phyloP scores from a whole-genome alignment of 2,797 vertebrate genomes.

The Syngnathus acus region DNA sequence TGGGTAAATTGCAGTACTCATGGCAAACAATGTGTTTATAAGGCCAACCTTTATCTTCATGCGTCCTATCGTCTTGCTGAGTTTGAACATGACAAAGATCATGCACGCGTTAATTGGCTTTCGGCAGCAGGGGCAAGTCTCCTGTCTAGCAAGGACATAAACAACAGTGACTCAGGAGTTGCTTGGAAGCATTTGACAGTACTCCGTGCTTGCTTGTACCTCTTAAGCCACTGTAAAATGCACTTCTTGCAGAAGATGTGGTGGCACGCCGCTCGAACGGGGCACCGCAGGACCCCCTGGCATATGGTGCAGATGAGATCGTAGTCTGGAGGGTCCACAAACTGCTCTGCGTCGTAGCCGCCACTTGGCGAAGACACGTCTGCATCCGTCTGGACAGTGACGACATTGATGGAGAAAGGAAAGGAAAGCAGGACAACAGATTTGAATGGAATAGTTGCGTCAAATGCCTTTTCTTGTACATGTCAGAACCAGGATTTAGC shows the following conservation, averaged over 20 bases:
- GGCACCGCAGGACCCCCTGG: slow-evolving; percentile 78
- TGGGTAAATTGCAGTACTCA: not conserved
- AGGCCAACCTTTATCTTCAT: slow-evolving; percentile 74
- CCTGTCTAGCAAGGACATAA: slow-evolving; percentile 59
- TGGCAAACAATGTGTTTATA: not conserved
- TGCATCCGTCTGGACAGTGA: slow-evolving; percentile 49
- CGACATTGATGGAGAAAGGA: not conserved
- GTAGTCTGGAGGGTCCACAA: slow-evolving; percentile 75
- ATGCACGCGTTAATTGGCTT: slow-evolving; percentile 68
- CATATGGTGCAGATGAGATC: slow-evolving; percentile 84
- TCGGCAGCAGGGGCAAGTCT: slow-evolving; percentile 81
- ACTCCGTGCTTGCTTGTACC: slow-evolving; percentile 46
- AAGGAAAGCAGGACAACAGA: not conserved
- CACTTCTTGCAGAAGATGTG: slow-evolving; percentile 88
- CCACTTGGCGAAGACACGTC: slow-evolving; percentile 68
- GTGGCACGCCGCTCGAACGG: slow-evolving; percentile 77
- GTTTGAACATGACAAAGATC: slow-evolving; percentile 74
- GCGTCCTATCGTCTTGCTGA: slow-evolving; percentile 74
- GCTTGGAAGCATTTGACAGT: not conserved
- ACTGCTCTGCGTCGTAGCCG: slow-evolving; percentile 81
- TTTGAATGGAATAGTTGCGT: not conserved
- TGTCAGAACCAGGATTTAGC: too few relatives aligned
- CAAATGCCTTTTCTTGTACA: too few relatives aligned
- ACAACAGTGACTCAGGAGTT: not conserved
- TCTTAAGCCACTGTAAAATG: slow-evolving; percentile 81